Base-by-base conservation (phyloP, 30 jellyfish, hydroid and myxozoan genomes). In the Chironex yamaguchii region DNA sequence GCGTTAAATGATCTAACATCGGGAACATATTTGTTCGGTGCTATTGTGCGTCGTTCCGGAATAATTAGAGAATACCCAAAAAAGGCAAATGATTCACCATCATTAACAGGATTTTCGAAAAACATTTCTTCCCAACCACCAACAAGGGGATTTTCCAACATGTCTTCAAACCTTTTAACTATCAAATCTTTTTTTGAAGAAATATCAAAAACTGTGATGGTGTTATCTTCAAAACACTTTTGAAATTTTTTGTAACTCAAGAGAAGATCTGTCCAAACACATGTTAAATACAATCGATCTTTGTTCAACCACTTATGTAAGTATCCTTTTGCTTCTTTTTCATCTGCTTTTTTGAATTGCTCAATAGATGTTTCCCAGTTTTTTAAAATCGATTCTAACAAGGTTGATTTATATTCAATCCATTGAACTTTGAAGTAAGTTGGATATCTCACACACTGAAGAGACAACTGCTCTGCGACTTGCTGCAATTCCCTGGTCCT, bases 111-210 rank as follows among this genome's bases (percentile, higher is more conserved):
- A n/a, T n/a, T n/a, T n/a, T n/a, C n/a, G n/a, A n/a, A n/a, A n/a
- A n/a, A n/a, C n/a, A n/a, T n/a, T n/a, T n/a, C n/a, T n/a, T 66
- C 80, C 63, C 17, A 66, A 3, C 80, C 80, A 66, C 80, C 32
- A 66, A 66, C 22, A 20, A 66, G 66, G 3, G 80, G 66, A 11
- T 13, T 66, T 22, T 4, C 67, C 29, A 66, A 28, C 21, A 66
- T 63, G 6, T 66, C 64, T 4, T 32, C 20, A 66, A 20, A 66
- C 66, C 67, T 13, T 66, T 22, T 22, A 4, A 66, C 65, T 3
- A 64, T 22, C 3, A 4, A 20, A 11, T 66, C 80, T 28, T 66
- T 4, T 24, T 66, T 66, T 3, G 22, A 4, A 6, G 21, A 20
- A 29, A 66, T 28, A 4, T 66, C 80, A 63, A 66, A 20, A 64